A percentile compares a stretch with the other conserved stretches of the same genome.
These are phyloP conservation scores for Phocoena phocoena DNA, from an alignment of 2,113 vertebrate species.

Conservation along the genomic window DNA sequence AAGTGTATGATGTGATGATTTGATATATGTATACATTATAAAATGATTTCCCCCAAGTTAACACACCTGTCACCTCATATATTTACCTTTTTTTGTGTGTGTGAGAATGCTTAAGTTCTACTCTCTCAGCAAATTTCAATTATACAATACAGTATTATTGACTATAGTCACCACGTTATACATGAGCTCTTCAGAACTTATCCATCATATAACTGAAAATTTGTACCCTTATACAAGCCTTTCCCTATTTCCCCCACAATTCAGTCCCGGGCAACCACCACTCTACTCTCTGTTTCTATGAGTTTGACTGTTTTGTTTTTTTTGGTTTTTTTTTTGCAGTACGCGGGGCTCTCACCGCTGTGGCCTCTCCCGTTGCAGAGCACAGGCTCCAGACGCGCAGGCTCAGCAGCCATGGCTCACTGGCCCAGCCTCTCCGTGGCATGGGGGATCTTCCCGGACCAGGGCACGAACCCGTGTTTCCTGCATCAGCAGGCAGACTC, in stretches of 20 bases:
- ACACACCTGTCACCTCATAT: background rate
- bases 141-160: background rate
- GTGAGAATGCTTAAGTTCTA: background rate
- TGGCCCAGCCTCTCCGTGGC: too few species aligned
- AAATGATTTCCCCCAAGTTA: background rate
- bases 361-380: too few species aligned
- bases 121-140: background rate
- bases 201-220: background rate
- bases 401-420: too few species aligned
- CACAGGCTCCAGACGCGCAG: too few species aligned
- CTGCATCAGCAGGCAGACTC: too few species aligned
- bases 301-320: background rate
- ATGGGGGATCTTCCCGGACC: too few species aligned
- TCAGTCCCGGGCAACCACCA: background rate
- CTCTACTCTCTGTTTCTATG: background rate
- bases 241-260: background rate
- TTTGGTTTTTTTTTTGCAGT: too few species aligned
- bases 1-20: background rate
- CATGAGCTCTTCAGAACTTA: background rate
- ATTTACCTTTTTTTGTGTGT: background rate
- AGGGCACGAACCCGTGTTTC: too few species aligned
- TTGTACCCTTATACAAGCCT: background rate
- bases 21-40: background rate
- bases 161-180: background rate
- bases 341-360: too few species aligned